Conservation (phyloP, 2,113 vertebrate species). For the Apistogramma diplotaenia region DNA sequence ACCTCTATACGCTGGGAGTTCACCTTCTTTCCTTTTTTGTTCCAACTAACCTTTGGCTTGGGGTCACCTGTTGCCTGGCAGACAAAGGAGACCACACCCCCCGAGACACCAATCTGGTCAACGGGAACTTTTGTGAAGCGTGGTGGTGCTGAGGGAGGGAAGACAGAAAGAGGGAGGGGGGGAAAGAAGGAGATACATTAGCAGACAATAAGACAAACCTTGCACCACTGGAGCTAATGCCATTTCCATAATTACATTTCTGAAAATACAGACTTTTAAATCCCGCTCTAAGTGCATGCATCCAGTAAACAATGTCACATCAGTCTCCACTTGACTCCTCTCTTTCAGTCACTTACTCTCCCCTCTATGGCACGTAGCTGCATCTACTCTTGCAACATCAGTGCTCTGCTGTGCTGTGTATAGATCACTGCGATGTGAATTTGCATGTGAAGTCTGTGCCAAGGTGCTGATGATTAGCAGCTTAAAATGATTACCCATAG, state of each 20-base stretch:
- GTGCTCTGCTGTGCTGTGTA: background rate
- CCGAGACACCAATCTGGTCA: constrained; percentile 95
- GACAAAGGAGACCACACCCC: constrained; percentile 97
- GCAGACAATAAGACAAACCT: background rate
- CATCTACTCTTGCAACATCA: background rate
- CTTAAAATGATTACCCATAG: background rate
- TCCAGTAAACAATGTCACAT: background rate
- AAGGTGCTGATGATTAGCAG: constrained; percentile 4
- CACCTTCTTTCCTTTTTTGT: constrained; percentile 98
- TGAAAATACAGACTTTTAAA: constrained; percentile 27
- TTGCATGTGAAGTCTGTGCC: constrained; percentile 2
- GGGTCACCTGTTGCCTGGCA: constrained; percentile 95
- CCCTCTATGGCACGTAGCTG: background rate
- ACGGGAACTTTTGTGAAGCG: constrained; percentile 91
- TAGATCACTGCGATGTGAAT: background rate
- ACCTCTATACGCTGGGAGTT: constrained; percentile 99
- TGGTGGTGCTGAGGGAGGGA: constrained; percentile 71
- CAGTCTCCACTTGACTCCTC: background rate
- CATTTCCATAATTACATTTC: constrained; percentile 33
- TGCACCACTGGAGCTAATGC: background rate
- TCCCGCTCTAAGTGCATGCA: background rate
- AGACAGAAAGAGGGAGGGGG: background rate
- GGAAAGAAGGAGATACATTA: background rate
- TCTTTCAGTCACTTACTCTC: background rate
- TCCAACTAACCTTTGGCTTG: constrained; percentile 95